Base-by-base conservation (phyloP, 1,140 invertebrate genomes). In the Dendrolimus kikuchii region DNA sequence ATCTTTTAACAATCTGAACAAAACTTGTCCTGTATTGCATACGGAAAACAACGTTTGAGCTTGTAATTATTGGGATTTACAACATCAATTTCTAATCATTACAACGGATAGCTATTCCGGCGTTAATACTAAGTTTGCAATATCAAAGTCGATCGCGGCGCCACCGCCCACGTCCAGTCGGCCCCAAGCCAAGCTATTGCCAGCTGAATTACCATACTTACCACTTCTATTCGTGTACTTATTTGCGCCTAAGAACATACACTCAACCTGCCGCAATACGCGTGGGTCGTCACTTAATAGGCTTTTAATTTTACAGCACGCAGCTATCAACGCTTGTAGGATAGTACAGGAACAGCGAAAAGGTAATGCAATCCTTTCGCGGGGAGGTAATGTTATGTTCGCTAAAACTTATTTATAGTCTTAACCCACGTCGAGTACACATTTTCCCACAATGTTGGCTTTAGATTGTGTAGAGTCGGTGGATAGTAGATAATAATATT, bases 281-380 rank as follows among this genome's bases (percentile, higher is more conserved):
- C 73, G 79, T 85, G 77, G 79, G 81, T 64, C 59, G 74, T 61
- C 56, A 57, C 64, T 71, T 70, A 75, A 72, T 73, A 80, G 71
- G 64, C 77, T 82, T 81, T 82, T 82, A 81, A 82, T 85, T 80
- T 79, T 71, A 51, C 74, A 68, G 76, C 74, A 74, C 68, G 66
- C 56, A 62, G 64, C 73, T 71, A 77, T 79, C 76, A 65, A 53
- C 58, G 59, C 53, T 60, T 57, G 69, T 61, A 67, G 63, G 70
- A 74, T 66, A 64, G 57, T 67, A 23, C 23, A 23, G 23, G 23
- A 66, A 72, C 71, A 63, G 46, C 59, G 44, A 23, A 23, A 23
- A 23, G 8, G 66, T 75, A 76, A 77, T 75, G 74, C 49, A 59
- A 71, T 64, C 55, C 66, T 64, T 68, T 57, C 44, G 40, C 42